Conservation (phyloP, 2,113 vertebrate genomes). For the Nothoprocta pentlandii region DNA sequence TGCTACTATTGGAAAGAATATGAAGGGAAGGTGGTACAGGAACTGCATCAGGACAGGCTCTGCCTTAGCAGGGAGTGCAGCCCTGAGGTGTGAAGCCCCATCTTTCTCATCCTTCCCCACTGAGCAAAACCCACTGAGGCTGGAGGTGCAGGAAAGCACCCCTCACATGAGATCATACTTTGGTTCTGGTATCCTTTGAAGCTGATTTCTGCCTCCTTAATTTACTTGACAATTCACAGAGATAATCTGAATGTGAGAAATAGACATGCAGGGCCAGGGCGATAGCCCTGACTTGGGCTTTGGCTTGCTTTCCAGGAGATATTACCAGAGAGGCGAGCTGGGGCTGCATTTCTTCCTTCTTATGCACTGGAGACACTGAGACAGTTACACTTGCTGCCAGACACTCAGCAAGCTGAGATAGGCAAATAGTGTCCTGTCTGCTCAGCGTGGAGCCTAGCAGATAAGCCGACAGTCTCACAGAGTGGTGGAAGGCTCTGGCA, state of each 20-base stretch:
- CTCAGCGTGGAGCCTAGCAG: neutral
- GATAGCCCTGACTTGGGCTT: slow-evolving; percentile 31
- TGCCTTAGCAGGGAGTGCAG: neutral
- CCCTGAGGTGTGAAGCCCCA: neutral
- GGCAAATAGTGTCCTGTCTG: slow-evolving; percentile 9
- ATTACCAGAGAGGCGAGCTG: neutral
- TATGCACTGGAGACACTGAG: neutral
- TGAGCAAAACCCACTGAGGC: neutral
- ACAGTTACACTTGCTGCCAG: slow-evolving; percentile 39
- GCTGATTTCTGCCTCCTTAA: slow-evolving; percentile 32
- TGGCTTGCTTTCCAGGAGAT: neutral
- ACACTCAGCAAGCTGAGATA: neutral
- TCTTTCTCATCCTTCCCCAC: neutral
- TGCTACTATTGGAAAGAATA: neutral
- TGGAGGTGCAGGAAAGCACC: neutral
- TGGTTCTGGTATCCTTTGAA: slow-evolving; percentile 5
- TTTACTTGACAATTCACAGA: slow-evolving; percentile 20
- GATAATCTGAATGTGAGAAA: slow-evolving; percentile 25
- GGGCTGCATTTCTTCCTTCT: neutral
- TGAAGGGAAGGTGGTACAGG: neutral
- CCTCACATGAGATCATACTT: slow-evolving; percentile 17
- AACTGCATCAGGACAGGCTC: neutral
- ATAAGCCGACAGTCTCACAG: neutral
- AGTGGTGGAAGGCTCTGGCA: neutral
- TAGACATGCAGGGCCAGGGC: neutral